These are phyloP conservation scores for Drosophila neotestacea DNA, from an alignment of 2,888 invertebrate genomes.

Conservation along the genomic window DNA sequence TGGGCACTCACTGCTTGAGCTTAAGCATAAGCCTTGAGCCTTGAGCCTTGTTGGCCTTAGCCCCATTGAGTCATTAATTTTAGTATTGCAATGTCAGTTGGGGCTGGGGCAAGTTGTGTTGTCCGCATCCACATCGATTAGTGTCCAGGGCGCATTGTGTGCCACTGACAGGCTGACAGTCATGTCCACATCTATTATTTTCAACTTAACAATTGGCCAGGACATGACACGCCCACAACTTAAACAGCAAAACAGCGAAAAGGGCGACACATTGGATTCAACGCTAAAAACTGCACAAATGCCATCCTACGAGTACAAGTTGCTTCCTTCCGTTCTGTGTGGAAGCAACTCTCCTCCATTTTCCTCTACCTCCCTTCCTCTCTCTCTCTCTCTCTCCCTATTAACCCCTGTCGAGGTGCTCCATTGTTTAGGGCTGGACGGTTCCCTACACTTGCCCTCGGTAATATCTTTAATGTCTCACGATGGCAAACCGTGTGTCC, in stretches of 20 bases:
- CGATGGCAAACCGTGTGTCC: conserved; percentile 74
- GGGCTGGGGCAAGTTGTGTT: conserved; percentile 43
- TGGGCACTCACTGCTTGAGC: conserved; percentile 28
- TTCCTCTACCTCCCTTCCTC: neutral
- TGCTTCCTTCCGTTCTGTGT: conserved; percentile 67
- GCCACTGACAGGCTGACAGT: conserved; percentile 71
- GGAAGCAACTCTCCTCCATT: conserved; percentile 16
- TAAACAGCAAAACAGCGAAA: conserved; percentile 33
- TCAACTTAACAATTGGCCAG: conserved; percentile 76
- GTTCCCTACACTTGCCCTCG: conserved; percentile 31
- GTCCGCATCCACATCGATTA: conserved; percentile 68
- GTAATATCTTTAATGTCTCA: conserved; percentile 73
- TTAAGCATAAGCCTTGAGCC: conserved; percentile 29
- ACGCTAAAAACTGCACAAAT: conserved; percentile 74
- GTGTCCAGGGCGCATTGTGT: conserved; percentile 66
- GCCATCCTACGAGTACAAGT: conserved; percentile 79
- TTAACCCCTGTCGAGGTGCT: conserved; percentile 8
- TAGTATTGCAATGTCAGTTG: conserved; percentile 49
- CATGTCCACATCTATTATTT: conserved; percentile 77
- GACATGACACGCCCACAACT: conserved; percentile 63
- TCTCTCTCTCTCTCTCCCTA: neutral
- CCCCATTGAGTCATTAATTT: conserved; percentile 74
- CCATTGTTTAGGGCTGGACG: conserved; percentile 40
- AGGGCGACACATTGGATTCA: conserved; percentile 55
- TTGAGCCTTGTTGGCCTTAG: conserved; percentile 33